Evolutionary conservation across 30 jellyfish, hydroid and myxozoan species (phyloP), one percentile per base, ranked within the genome.

Genomic region (Aurelia sp.): DNA sequence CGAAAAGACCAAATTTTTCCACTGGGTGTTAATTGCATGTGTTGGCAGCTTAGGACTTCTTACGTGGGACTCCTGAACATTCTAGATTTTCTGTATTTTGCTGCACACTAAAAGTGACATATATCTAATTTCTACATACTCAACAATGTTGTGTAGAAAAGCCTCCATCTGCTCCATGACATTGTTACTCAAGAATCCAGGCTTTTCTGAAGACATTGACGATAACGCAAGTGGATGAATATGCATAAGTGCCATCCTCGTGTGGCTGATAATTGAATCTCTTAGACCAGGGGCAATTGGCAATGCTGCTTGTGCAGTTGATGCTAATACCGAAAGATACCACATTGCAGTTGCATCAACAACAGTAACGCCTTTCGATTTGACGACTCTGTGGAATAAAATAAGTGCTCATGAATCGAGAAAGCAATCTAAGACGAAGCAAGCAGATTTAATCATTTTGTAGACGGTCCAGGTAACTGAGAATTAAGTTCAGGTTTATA

Each of bases 261-360:
- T 94, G 72, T 94, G 97, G 50, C 62, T 47, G 44, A 94, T 84
- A 12, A 94, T 94, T 74, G 97, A 75, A 23, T 89, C 97, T 18
- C 95, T 78, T 64, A 94, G 89, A n/a, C 91, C 94, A 4, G 99
- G 99, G 0, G 99, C 99, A 78, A 88, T 79, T 31, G 97, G 99
- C 64, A 94, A 66, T 17, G 99, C 96, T 17, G 99, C 99, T 85
- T 94, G 93, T 2, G 97, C 97, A 1, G 99, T 94, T 64, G 99
- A 89, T 27, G 99, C 97, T 40, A 94, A 67, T 8, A 94, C 99
- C 23, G 97, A 89, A 55, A 94, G 58, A 72, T 94, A 94, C 99
- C 99, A 94, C 97, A 88, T 85, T 20, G 97, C 96, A 50, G 99
- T 86, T 20, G 99, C 97, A 85, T 94, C 99, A 55, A 94, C 85